phyloP scores from a whole-genome alignment of 2,113 vertebrate genomes.

The Diadophis punctatus region DNA sequence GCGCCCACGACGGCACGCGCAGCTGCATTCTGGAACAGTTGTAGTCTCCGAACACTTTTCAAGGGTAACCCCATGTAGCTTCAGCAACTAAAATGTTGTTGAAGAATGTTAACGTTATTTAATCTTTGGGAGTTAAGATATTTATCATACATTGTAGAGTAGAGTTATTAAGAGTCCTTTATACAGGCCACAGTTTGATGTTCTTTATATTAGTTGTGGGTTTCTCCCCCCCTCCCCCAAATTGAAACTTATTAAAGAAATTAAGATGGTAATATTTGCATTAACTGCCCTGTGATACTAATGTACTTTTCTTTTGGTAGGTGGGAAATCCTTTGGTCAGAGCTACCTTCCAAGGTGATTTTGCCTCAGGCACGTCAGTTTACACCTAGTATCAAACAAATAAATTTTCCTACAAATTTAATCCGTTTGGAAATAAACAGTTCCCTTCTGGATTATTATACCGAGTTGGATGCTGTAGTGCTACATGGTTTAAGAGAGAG shows the following conservation, averaged over 20 bases:
- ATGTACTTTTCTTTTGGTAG: constrained; percentile 66
- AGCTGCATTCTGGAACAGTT: no score
- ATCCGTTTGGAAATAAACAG: constrained; percentile 95
- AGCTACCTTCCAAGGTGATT: constrained; percentile 82
- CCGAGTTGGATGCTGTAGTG: constrained; percentile 93
- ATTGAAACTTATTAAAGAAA: background rate
- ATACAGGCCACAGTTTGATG: background rate
- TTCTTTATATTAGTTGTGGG: constrained; percentile 19
- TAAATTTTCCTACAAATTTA: constrained; percentile 92
- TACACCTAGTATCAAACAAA: constrained; percentile 90
- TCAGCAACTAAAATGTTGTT: background rate
- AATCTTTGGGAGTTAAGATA: background rate
- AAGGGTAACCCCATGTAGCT: no score
- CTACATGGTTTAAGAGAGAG: constrained; percentile 88
- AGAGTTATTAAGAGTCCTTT: background rate
- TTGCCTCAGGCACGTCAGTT: constrained; percentile 91
- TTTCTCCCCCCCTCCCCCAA: background rate
- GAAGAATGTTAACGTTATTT: background rate
- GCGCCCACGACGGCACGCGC: no score
- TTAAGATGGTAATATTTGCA: background rate
- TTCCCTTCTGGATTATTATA: constrained; percentile 94
- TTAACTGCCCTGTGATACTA: background rate
- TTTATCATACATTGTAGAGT: background rate
- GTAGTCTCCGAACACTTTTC: no score
- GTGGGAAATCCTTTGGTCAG: constrained; percentile 96